phyloP scores from a whole-genome alignment of 1,140 invertebrate species.

The Brachionus rotundiformis region DNA sequence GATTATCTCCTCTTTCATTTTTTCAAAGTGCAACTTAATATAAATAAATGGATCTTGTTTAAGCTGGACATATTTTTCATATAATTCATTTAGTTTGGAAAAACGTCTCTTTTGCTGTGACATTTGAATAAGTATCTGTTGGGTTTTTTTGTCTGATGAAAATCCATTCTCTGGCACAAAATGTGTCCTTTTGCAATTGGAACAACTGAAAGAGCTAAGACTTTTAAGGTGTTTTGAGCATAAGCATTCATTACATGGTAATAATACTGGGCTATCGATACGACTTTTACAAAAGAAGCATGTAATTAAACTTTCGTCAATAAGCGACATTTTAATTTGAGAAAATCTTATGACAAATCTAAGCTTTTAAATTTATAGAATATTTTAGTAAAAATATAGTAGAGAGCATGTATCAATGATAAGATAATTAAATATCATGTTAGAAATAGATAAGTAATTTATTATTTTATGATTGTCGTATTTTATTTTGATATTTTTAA shows the following conservation, averaged over 20 bases:
- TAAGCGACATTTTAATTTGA: not conserved
- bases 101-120: not conserved
- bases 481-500: too few relatives aligned
- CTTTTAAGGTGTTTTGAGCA: not conserved
- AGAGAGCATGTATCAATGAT: not conserved
- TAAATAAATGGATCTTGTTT: slow-evolving; percentile 1
- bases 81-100: not conserved
- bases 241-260: not conserved
- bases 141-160: not conserved
- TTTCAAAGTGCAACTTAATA: not conserved
- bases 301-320: not conserved
- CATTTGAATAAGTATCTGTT: not conserved
- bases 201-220: not conserved
- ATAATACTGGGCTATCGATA: not conserved
- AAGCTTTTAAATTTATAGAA: not conserved
- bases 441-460: too few relatives aligned
- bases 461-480: too few relatives aligned
- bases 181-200: not conserved
- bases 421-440: too few relatives aligned
- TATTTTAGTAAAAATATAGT: not conserved
- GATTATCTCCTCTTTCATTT: not conserved
- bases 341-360: not conserved
- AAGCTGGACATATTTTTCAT: not conserved
- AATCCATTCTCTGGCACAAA: not conserved
- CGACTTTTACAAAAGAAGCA: not conserved